Evolutionary conservation across 1,140 invertebrate genomes (phyloP), one percentile per base, ranked within the genome.

Genomic region (Phortica variegata): DNA sequence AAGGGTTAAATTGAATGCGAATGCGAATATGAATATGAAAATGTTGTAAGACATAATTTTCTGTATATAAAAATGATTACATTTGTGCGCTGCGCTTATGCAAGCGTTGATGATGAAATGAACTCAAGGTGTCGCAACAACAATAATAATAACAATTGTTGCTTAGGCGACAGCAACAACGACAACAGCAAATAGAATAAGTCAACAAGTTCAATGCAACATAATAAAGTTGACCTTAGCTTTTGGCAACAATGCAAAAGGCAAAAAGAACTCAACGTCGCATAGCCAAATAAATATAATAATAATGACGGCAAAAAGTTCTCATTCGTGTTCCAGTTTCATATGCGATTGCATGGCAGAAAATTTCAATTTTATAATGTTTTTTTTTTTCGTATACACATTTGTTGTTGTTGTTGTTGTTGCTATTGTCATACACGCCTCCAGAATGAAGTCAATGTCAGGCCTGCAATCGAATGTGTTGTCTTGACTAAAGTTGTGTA

Each of bases 321-420:
- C 63, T 68, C 63, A 68, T 60, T 68, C 65, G 65, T 48, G 63
- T 68, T 68, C 63, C 58, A 68, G 63, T 69, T 68, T 68, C 60
- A 48, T 45, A 47, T 42, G 9, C 32, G n/a, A 38, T 60, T 50
- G 48, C 47, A 54, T 49, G 49, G 55, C 56, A 58, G 44, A 43
- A 52, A 29, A 39, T 44, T 50, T 45, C 47, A 60, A 49, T 63
- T 57, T 43, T 43, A 54, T 54, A 53, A 53, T 54, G 52, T 26
- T 26, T 26, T 26, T 26, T 26, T 26, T 26, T 26, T 26, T 26
- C 23, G 10, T 26, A 26, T 26, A 26, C 23, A n/a, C n/a, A n/a
- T n/a, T n/a, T n/a, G n/a, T n/a, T n/a, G 54, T 32, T 55, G 31
- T 57, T 23, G 40, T 49, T 16, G 12, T 17, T 33, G 18, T 36